Evolutionary conservation across 2,888 invertebrate species (phyloP).

Genomic region (Terebella lapidaria): DNA sequence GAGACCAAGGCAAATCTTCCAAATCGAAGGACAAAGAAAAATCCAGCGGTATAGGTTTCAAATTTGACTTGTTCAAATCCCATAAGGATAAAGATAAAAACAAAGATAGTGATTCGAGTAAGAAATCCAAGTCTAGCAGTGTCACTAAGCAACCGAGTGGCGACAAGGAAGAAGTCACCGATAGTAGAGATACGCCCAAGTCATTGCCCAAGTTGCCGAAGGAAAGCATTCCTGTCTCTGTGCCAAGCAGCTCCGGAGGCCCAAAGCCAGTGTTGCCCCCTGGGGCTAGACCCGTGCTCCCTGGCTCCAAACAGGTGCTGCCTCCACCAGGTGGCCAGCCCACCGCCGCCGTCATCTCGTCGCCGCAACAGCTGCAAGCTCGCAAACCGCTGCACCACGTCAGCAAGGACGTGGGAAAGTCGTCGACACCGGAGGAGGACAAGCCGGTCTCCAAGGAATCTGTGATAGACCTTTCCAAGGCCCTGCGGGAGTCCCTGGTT

Average conservation of each 20-base stretch:
- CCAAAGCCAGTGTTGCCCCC: slow-evolving; percentile 6
- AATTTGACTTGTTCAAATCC: not conserved
- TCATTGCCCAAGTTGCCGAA: not conserved
- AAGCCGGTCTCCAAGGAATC: slow-evolving; percentile 20
- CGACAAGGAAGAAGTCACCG: slow-evolving; percentile 1
- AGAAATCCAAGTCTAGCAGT: not conserved
- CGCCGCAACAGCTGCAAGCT: slow-evolving; percentile 7
- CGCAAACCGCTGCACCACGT: slow-evolving; percentile 18
- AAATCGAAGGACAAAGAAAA: not conserved
- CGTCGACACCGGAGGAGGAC: not conserved
- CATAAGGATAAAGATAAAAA: slow-evolving; percentile 3
- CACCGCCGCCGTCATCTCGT: not conserved
- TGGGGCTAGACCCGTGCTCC: slow-evolving; percentile 13
- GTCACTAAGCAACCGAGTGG: slow-evolving; percentile 2
- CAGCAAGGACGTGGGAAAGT: slow-evolving; percentile 2
- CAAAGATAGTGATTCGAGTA: not conserved
- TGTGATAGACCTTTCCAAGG: slow-evolving; percentile 32
- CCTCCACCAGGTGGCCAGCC: slow-evolving; percentile 7
- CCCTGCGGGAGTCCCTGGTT: slow-evolving; percentile 34
- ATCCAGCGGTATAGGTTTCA: not conserved
- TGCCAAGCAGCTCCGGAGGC: not conserved
- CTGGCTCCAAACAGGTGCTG: slow-evolving; percentile 16
- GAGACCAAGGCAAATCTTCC: slow-evolving; percentile 3
- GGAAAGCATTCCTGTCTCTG: no score
- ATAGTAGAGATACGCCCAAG: not conserved